These are phyloP conservation scores for Astatotilapia flaviijosephi DNA, from an alignment of 2,113 vertebrate genomes.

Conservation along the genomic window DNA sequence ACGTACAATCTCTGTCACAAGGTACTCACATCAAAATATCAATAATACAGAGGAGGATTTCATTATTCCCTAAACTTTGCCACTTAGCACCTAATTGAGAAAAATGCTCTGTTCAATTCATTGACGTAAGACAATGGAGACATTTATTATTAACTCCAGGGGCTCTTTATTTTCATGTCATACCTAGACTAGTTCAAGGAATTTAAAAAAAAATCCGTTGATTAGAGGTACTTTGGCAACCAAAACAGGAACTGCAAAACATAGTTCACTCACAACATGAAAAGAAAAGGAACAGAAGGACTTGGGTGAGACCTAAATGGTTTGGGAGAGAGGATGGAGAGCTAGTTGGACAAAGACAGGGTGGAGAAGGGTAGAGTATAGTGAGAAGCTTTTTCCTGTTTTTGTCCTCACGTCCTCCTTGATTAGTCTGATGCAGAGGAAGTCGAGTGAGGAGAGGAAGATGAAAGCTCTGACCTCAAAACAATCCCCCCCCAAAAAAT, in stretches of 20 bases:
- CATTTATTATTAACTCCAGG: slow-evolving; percentile 41
- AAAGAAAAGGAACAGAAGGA: slow-evolving; percentile 24
- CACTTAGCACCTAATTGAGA: slow-evolving; percentile 32
- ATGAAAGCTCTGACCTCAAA: slow-evolving; percentile 40
- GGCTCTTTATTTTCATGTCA: slow-evolving; percentile 1
- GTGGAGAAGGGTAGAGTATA: background rate
- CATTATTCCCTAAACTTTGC: slow-evolving; percentile 29
- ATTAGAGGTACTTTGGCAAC: background rate
- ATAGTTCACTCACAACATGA: slow-evolving; percentile 29
- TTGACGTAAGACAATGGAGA: slow-evolving; percentile 29
- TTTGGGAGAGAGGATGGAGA: slow-evolving; percentile 7
- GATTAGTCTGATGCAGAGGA: slow-evolving; percentile 45
- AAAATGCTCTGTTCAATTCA: slow-evolving; percentile 14
- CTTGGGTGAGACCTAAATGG: background rate
- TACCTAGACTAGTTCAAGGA: slow-evolving; percentile 6
- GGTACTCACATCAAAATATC: slow-evolving; percentile 3
- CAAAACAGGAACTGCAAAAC: slow-evolving; percentile 46
- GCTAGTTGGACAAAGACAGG: slow-evolving; percentile 3
- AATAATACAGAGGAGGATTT: slow-evolving; percentile 36
- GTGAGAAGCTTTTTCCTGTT: slow-evolving; percentile 57
- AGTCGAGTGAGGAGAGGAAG: slow-evolving; percentile 22
- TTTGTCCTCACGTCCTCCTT: slow-evolving; percentile 48
- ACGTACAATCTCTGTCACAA: slow-evolving; percentile 9
- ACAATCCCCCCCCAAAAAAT: background rate
- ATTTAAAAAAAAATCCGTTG: background rate